Conservation (phyloP, 2,797 vertebrate species). For the Rhinichthys osculus region DNA sequence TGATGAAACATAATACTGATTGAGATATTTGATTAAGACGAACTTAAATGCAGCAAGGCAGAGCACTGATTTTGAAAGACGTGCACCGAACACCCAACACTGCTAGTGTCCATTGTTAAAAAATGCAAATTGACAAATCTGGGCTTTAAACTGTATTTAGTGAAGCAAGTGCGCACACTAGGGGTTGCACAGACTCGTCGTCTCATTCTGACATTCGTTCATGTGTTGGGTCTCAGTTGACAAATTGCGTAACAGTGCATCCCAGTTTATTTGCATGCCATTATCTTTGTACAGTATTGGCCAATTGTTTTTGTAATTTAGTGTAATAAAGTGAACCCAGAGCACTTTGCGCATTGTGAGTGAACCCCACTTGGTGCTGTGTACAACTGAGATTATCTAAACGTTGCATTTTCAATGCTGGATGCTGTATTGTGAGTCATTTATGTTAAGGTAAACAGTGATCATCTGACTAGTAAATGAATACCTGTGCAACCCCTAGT, state of each 20-base stretch:
- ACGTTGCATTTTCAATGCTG: neutral
- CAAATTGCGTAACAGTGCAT: neutral
- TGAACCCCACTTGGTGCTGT: slow-evolving; percentile 5
- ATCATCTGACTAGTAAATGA: neutral
- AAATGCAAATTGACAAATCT: too few species aligned
- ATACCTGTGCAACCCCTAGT: slow-evolving; percentile 54
- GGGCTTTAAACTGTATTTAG: too few species aligned
- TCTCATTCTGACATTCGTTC: neutral
- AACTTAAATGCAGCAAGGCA: slow-evolving; percentile 85
- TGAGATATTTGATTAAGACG: slow-evolving; percentile 70
- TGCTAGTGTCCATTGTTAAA: too few species aligned
- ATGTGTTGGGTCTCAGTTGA: neutral
- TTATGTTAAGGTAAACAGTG: neutral
- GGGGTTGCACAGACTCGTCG: slow-evolving; percentile 1
- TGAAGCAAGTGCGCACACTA: neutral
- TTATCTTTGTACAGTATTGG: neutral
- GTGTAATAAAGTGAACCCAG: neutral
- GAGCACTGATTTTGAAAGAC: slow-evolving; percentile 60
- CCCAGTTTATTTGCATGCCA: neutral
- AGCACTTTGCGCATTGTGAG: neutral
- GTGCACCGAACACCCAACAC: neutral
- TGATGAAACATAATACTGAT: slow-evolving; percentile 63
- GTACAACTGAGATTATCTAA: neutral
- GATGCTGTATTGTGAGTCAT: neutral
- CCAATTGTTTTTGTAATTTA: slow-evolving; percentile 13